Evolutionary conservation across 2,888 invertebrate species (phyloP), one percentile per base, ranked within the genome.

Genomic region (Eupithecia tripunctaria): DNA sequence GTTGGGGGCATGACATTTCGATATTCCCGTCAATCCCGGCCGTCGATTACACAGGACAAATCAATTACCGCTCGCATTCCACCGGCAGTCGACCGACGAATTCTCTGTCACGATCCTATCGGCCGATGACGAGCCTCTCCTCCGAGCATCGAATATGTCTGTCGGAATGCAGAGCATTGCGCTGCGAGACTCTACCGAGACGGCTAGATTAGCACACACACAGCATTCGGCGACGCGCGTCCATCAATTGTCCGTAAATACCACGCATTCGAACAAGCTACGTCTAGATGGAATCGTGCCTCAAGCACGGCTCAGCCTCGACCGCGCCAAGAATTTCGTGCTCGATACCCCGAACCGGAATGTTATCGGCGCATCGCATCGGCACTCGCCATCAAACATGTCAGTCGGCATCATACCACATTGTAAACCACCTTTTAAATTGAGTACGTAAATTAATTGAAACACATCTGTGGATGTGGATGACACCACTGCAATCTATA

Each of bases 1-100:
- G 78, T 77, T 78, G 75, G 72, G 75, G 78, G 80, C 81, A 82
- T 88, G 89, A 89, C 86, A 86, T 88, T 88, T 89, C 89, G 86
- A 89, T 89, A 88, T 87, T 88, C 89, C 90, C 84, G 91, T 92
- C 92, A 90, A 89, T 93, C 90, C 88, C 85, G 85, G 80, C 85
- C 86, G 87, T 90, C 89, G 90, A 92, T 92, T 91, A 94, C 92
- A 89, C 89, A 91, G 93, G 93, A 93, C 94, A 90, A 94, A 94
- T 94, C 94, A 93, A 93, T 94, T 94, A 93, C 88, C 85, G 85
- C 84, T 89, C 86, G 90, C 93, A 94, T 94, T 92, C 94, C 93
- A 86, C 83, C 85, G 85, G 85, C 91, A 86, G 87, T 80, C 88
- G 86, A 85, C 89, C 91, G 90, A 90, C 90, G 93, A 92, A 93